phyloP scores from a whole-genome alignment of 2,888 invertebrate species.

The Tyria jacobaeae region DNA sequence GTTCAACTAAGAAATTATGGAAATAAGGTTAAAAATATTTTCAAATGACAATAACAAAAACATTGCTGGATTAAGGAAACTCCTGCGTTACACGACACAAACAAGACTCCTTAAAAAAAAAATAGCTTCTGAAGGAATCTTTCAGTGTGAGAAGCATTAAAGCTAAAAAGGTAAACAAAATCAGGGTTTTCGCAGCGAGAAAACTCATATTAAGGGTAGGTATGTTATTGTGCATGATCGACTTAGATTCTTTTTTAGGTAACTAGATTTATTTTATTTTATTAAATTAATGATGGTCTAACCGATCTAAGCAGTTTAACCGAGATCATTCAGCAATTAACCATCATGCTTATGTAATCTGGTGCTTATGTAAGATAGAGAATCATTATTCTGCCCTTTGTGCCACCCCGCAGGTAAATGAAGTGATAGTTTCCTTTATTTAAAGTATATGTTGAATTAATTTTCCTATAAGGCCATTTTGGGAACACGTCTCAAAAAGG shows the following conservation, averaged over 20 bases:
- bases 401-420: not conserved
- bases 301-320: no score
- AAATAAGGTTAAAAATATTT: no score
- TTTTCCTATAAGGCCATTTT: slow-evolving; percentile 54
- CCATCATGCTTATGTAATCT: not conserved
- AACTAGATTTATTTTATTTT: no score
- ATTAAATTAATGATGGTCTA: no score
- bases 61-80: not conserved
- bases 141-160: no score
- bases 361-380: not conserved
- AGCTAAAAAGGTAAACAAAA: no score
- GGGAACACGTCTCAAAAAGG: slow-evolving; percentile 63
- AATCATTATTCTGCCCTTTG: not conserved
- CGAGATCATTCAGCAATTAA: not conserved
- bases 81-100: not conserved
- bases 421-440: not conserved
- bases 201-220: not conserved
- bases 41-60: no score
- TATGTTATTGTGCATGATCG: not conserved
- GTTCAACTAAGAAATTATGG: not conserved
- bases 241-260: no score
- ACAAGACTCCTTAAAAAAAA: not conserved
- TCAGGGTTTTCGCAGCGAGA: not conserved
- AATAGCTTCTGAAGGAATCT: no score
- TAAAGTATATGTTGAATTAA: slow-evolving; percentile 21